Percentiles rank a stretch among this genome's conserved stretches.
These are phyloP conservation scores for Drosophila teissieri DNA, from an alignment of 1,140 invertebrate genomes.

Conservation along the genomic window DNA sequence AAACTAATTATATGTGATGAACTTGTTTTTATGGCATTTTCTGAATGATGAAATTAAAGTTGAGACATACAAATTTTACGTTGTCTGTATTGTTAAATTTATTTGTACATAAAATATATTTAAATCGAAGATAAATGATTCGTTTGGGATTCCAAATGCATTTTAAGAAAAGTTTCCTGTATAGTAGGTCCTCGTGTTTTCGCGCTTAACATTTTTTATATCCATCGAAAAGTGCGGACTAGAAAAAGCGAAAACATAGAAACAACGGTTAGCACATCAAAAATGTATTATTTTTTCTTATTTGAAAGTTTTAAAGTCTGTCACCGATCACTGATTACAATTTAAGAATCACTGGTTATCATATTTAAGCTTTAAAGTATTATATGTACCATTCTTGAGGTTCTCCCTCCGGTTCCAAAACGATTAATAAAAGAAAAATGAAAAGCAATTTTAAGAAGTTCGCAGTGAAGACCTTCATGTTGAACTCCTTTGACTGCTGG, in stretches of 20 bases:
- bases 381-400: no score
- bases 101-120: no score
- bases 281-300: no score
- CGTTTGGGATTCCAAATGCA: background rate
- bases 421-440: background rate
- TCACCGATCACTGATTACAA: no score
- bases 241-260: background rate
- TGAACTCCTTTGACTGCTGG: background rate
- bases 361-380: background rate
- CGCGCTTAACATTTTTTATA: background rate
- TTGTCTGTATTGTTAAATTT: no score
- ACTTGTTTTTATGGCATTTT: background rate
- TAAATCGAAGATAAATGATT: background rate
- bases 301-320: no score
- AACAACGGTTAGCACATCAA: background rate
- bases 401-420: no score
- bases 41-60: no score
- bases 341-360: background rate
- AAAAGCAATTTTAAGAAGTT: conserved; percentile 2
- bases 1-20: no score
- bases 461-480: conserved; percentile 1
- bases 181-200: background rate
- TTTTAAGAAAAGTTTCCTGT: background rate
- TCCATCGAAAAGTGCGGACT: background rate
- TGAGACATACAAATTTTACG: no score